A percentile compares a stretch with the other conserved stretches of the same genome.
These are phyloP conservation scores for Psittacula echo DNA, from an alignment of 2,797 vertebrate species.

Conservation along the genomic window DNA sequence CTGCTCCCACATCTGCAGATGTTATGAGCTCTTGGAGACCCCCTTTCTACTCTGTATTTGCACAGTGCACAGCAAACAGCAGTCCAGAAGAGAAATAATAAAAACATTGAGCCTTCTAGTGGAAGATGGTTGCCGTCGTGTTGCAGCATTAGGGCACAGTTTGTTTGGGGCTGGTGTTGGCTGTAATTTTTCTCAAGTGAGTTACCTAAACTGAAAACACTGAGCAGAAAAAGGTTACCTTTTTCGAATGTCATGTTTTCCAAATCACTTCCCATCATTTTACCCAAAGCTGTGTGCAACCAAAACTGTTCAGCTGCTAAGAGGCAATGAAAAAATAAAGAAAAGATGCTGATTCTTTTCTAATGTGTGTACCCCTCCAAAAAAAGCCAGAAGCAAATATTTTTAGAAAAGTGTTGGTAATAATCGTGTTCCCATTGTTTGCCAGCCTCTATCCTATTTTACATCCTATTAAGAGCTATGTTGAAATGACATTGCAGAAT, in stretches of 20 bases:
- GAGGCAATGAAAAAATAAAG: neutral
- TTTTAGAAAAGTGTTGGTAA: neutral
- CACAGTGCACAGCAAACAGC: neutral
- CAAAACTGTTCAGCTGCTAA: neutral
- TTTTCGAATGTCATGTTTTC: neutral
- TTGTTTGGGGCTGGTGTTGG: neutral
- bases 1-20: neutral
- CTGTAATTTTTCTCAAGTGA: neutral
- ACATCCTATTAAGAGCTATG: neutral
- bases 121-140: neutral
- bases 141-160: neutral
- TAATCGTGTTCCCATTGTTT: neutral
- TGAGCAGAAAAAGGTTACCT: neutral
- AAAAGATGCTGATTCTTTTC: neutral
- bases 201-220: neutral
- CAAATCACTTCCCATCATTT: neutral
- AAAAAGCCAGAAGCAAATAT: neutral
- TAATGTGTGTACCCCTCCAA: neutral
- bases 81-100: neutral
- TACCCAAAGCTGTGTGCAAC: neutral
- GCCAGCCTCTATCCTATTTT: neutral
- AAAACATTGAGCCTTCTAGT: neutral
- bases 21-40: neutral
- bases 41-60: neutral
- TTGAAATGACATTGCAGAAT: neutral